Evolutionary conservation across 2,113 vertebrate genomes (phyloP), one percentile per base, ranked within the genome.

Genomic region (Mesocricetus auratus): DNA sequence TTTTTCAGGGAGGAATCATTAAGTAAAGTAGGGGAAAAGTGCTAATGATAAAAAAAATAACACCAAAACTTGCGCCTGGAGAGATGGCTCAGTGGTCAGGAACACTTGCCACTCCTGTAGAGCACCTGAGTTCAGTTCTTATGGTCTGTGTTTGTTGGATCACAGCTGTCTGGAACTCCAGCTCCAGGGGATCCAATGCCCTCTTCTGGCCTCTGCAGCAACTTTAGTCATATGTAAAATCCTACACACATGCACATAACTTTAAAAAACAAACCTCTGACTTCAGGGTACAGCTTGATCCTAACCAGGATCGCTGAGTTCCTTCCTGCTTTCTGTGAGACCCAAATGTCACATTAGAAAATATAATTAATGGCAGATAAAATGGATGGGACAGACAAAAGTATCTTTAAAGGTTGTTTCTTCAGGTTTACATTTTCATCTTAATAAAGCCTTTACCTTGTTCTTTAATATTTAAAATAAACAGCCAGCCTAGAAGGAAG

Each of bases 401-500:
- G 0, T 71, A 0, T 75, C n/a, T 22, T 79, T 95, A 62, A 81
- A 86, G 21, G 45, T 26, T 47, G 60, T 94, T 94, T 94, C 83
- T 45, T 96, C 91, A 60, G 36, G 82, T 13, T 16, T 95, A 90
- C 47, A 53, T 60, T 96, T 74, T 83, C 96, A 74, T 82, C 58
- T 97, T 94, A 96, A 97, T 45, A 91, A 29, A 97, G 3, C 4
- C 22, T 1, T 89, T 86, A 42, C 26, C 45, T 94, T 95, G 93
- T 26, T 71, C 19, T 96, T 97, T 58, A 64, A 7, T 64, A 22
- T 69, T 45, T 97, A 98, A 97, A 92, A 56, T 91, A 93, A 97
- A 86, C 1, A 29, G 71, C 68, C 94, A 86, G 86, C 45, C 47
- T 96, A 22, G 86, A 95, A 64, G 88, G 22, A 93, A 91, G 93